Conservation (phyloP, 1,140 invertebrate genomes). For the Solen grandis region DNA sequence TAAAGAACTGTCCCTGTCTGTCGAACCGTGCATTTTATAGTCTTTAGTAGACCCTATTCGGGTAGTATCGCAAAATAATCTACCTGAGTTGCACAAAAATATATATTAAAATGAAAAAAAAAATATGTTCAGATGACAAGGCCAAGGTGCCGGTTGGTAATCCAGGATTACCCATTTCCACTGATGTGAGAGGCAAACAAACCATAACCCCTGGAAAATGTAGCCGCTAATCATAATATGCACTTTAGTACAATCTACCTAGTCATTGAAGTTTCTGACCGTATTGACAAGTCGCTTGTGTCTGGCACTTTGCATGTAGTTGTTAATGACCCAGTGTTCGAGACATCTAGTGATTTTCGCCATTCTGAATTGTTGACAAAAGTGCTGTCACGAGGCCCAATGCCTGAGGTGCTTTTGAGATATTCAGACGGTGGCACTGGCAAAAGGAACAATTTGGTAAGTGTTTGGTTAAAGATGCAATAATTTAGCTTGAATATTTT, state of each 20-base stretch:
- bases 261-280: not conserved
- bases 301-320: not conserved
- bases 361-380: conserved; percentile 22
- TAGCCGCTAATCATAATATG: conserved; percentile 9
- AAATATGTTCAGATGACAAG: conserved; percentile 30
- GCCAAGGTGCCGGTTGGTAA: not conserved
- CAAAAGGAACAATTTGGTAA: conserved; percentile 3
- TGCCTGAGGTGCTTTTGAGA: not conserved
- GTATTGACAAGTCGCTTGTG: not conserved
- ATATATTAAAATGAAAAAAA: no score
- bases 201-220: not conserved
- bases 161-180: not conserved
- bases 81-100: no score
- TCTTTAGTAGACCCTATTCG: no score
- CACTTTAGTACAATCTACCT: not conserved
- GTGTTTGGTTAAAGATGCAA: no score
- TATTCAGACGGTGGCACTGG: conserved; percentile 41
- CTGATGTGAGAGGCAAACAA: conserved; percentile 19
- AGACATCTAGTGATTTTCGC: not conserved
- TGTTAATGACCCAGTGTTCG: conserved; percentile 23
- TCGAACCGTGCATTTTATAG: no score
- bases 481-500: no score
- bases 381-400: not conserved
- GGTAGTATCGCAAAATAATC: no score
- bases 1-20: no score